A percentile compares a stretch with the other conserved stretches of the same genome.
phyloP scores from a whole-genome alignment of 2,113 vertebrate genomes.

The Apodemus speciosus region DNA sequence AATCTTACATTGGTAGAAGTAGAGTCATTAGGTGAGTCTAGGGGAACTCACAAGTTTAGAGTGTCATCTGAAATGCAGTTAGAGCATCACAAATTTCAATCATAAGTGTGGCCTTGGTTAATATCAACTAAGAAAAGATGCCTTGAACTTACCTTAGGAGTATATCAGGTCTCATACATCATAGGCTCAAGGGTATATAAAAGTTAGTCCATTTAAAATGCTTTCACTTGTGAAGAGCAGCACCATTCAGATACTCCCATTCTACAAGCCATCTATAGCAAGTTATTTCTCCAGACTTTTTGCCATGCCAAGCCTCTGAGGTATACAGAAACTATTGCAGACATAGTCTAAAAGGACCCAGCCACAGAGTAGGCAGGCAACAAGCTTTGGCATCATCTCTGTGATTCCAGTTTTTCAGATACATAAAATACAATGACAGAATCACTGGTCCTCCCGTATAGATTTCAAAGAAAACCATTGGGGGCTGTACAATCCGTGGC shows the following conservation, averaged over 20 bases:
- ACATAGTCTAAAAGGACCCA: not conserved
- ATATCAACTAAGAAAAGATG: not conserved
- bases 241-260: not conserved
- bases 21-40: not conserved
- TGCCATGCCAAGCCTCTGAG: no score
- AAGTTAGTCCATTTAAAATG: not conserved
- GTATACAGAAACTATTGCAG: not conserved
- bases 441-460: not conserved
- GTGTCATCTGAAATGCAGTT: not conserved
- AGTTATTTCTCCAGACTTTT: not conserved
- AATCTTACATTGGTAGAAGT: no score
- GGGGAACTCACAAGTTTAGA: not conserved
- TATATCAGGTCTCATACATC: not conserved
- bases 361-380: no score
- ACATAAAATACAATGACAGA: not conserved
- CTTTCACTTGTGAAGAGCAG: not conserved
- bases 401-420: not conserved
- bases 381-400: not conserved
- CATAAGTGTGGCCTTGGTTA: not conserved
- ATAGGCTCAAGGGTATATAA: not conserved
- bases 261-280: not conserved
- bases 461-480: not conserved
- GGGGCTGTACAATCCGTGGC: fast-evolving
- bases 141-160: not conserved
- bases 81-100: not conserved